A percentile compares a stretch with the other conserved stretches of the same genome.
Evolutionary conservation across 2,888 invertebrate species (phyloP).

Genomic region (Mythimna albipuncta): DNA sequence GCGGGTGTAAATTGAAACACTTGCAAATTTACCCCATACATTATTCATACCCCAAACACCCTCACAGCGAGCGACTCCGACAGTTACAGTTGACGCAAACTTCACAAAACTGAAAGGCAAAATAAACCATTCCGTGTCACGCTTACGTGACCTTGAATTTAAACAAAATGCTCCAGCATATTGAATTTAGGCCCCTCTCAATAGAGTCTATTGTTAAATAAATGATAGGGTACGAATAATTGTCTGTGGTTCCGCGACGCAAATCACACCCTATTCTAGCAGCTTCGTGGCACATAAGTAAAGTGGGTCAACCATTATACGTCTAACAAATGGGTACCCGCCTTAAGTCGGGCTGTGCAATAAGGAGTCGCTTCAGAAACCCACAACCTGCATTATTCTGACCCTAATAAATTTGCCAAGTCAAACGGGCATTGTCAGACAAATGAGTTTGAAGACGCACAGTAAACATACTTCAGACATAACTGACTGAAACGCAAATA

Average conservation of each 20-base stretch:
- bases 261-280: slow-evolving; percentile 83
- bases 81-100: slow-evolving; percentile 83
- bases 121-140: slow-evolving; percentile 70
- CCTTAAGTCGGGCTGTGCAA: slow-evolving; percentile 85
- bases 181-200: slow-evolving; percentile 59
- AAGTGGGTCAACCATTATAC: slow-evolving; percentile 89
- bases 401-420: slow-evolving; percentile 90
- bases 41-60: slow-evolving; percentile 89
- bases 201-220: slow-evolving; percentile 70
- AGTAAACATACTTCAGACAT: slow-evolving; percentile 62
- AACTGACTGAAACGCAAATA: slow-evolving; percentile 58
- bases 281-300: slow-evolving; percentile 81
- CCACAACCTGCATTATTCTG: slow-evolving; percentile 89
- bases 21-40: slow-evolving; percentile 90
- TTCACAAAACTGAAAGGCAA: slow-evolving; percentile 76
- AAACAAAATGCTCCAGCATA: slow-evolving; percentile 47
- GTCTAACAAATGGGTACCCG: slow-evolving; percentile 87
- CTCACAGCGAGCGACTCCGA: slow-evolving; percentile 76
- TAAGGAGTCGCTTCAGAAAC: slow-evolving; percentile 87
- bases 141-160: slow-evolving; percentile 65
- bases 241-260: slow-evolving; percentile 76
- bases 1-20: slow-evolving; percentile 91
- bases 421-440: slow-evolving; percentile 87
- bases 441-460: slow-evolving; percentile 82
- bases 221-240: slow-evolving; percentile 71